phyloP scores from a whole-genome alignment of 2,113 vertebrate species.

The Myiozetetes cayanensis region DNA sequence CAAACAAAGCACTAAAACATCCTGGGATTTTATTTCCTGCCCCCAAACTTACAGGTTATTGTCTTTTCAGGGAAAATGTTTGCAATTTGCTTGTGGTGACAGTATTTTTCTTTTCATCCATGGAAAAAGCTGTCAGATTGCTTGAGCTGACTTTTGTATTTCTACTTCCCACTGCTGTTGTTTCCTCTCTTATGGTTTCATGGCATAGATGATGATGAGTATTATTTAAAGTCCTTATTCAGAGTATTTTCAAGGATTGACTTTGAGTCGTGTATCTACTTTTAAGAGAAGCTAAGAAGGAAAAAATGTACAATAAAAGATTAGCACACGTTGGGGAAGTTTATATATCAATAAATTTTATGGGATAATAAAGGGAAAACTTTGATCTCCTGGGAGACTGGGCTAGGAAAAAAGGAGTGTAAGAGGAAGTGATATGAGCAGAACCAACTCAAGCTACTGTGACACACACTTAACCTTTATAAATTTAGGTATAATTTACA shows the following conservation, averaged over 20 bases:
- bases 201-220: neutral
- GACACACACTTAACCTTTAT: neutral
- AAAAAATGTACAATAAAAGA: neutral
- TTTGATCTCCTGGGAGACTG: neutral
- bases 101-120: fast-evolving
- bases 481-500: neutral
- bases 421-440: neutral
- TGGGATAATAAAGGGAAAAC: neutral
- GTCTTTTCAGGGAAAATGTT: neutral
- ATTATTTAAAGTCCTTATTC: neutral
- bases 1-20: neutral
- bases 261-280: neutral
- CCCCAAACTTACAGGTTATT: neutral
- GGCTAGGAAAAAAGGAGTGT: neutral
- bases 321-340: neutral
- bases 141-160: neutral
- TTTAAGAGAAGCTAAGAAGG: neutral
- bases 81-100: neutral
- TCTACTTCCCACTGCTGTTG: neutral
- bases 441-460: neutral
- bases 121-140: neutral
- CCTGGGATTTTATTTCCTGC: neutral
- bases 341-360: neutral
- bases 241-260: neutral
- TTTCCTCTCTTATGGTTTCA: neutral